Evolutionary conservation across 2,888 invertebrate genomes (phyloP).

Genomic region (Tanypteryx hageni): DNA sequence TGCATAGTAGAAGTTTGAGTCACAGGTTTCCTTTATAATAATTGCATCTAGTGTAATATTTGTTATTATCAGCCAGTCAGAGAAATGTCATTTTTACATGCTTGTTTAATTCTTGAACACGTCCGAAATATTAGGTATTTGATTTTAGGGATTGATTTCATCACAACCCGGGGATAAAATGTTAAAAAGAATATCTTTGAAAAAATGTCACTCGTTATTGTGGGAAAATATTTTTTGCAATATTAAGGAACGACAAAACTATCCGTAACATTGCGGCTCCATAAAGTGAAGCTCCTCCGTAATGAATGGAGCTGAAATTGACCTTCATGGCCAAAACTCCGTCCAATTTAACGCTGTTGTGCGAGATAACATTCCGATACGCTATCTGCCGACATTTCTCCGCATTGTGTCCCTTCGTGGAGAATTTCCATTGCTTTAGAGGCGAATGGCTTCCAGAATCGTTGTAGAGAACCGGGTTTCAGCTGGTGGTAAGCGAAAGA

Average conservation of each 20-base stretch:
- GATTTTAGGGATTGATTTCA: too few species aligned
- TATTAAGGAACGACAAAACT: neutral
- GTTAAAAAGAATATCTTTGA: too few species aligned
- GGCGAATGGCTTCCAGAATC: neutral
- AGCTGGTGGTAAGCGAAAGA: neutral
- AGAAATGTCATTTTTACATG: too few species aligned
- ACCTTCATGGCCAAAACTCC: slow-evolving; percentile 39
- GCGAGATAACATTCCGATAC: slow-evolving; percentile 29
- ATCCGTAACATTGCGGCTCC: neutral
- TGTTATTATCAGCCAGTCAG: too few species aligned
- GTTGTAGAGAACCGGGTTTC: neutral
- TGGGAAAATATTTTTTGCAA: neutral
- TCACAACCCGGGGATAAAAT: too few species aligned
- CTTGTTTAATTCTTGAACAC: too few species aligned
- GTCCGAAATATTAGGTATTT: too few species aligned
- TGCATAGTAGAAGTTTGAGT: too few species aligned
- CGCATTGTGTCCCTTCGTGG: neutral
- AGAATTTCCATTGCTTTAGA: neutral
- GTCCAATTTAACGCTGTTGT: neutral
- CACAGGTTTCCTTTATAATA: too few species aligned
- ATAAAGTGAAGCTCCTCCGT: neutral
- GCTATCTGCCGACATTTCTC: neutral
- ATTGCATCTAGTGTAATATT: too few species aligned
- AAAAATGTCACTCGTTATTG: too few species aligned
- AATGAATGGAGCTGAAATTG: slow-evolving; percentile 12